These are phyloP conservation scores for Steatocranus sp. DNA, from an alignment of 2,797 vertebrate species.

Conservation along the genomic window DNA sequence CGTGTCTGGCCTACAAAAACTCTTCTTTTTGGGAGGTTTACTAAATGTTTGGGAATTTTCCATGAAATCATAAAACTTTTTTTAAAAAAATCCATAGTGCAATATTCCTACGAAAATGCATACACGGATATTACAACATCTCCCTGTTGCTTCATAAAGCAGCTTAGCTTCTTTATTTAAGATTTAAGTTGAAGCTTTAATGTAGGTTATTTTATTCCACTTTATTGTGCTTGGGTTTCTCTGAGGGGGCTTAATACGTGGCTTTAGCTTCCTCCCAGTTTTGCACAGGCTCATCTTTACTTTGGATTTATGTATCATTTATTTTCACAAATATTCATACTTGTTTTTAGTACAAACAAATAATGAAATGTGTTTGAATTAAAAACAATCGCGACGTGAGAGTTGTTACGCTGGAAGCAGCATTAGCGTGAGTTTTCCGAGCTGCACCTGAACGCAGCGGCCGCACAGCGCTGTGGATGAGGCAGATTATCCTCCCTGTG, in stretches of 20 bases:
- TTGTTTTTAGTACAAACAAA: neutral
- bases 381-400: neutral
- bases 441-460: neutral
- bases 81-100: neutral
- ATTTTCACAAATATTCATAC: neutral
- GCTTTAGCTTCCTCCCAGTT: neutral
- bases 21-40: neutral
- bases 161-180: neutral
- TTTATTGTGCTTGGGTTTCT: neutral
- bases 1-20: rapidly evolving
- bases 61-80: rapidly evolving
- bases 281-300: neutral
- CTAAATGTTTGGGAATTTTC: neutral
- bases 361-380: neutral
- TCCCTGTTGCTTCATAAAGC: neutral
- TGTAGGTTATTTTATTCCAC: neutral
- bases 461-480: conserved; percentile 7
- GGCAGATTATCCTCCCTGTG: conserved; percentile 14
- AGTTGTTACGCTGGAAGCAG: neutral
- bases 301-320: rapidly evolving
- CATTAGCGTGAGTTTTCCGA: neutral
- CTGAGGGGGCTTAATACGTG: rapidly evolving
- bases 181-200: neutral
- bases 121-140: rapidly evolving
- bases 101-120: neutral